Base-by-base conservation (phyloP, 1,140 invertebrate genomes). In the Elysia chlorotica region DNA sequence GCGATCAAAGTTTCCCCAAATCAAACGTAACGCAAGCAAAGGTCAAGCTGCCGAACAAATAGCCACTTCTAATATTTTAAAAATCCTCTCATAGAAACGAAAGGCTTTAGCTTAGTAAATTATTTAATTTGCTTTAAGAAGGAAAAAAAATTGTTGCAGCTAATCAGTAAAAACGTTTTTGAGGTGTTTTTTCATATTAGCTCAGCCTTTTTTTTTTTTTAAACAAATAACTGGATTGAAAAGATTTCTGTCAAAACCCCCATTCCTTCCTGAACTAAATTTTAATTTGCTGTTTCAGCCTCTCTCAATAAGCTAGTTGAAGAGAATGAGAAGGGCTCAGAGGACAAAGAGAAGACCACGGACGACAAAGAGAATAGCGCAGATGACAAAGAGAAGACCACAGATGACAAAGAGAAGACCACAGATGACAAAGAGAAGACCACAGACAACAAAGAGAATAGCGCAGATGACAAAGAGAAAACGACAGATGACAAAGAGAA, bases 251-350 rank as follows among this genome's bases (percentile, higher is more conserved):
- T n/a, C n/a, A n/a, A n/a, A n/a, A n/a, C 41, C n/a, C 41, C 41
- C 10, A 48, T 48, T 48, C n/a, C n/a, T 10, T 48, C 41, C 41
- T 48, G 10, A 48, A 14, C n/a, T 48, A 48, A 48, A 48, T 14
- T 14, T 48, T n/a, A 14, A 48, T 48, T 48, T 48, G n/a, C n/a
- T 48, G 10, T 37, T 65, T 21, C 35, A 69, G 69, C 38, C n/a
- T 71, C 69, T 2, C n/a, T 71, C 21, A 71, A 25, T 1, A 63
- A 63, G 19, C 25, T 71, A 1, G 19, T 63, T 10, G 69, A 63
- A 30, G 57, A 31, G 25, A 37, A 28, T 41, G 57, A 59, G 21
- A 38, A 23, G 21, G 38, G 36, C 33, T 25, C 28, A 4, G 69
- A 71, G n/a, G 53, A 71, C 30, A 71, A 62, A 71, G 67, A 56